These are phyloP conservation scores for honey bee (Apis mellifera) DNA, from an alignment of 1,140 invertebrate genomes.

Conservation along the genomic window DNA sequence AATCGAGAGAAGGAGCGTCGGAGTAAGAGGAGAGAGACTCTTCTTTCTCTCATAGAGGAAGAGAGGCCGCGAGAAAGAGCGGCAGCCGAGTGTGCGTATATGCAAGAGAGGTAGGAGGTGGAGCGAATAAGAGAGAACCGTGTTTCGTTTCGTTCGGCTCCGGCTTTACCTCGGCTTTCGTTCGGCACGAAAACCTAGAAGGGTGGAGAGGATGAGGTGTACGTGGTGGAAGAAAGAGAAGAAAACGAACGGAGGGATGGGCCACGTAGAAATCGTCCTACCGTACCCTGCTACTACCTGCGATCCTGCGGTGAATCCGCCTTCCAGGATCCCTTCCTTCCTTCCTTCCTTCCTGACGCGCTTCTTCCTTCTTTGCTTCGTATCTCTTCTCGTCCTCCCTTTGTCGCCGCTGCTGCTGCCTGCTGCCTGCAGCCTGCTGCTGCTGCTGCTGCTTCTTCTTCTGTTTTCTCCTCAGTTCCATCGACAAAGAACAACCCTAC, in stretches of 20 bases:
- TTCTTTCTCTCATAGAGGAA: not conserved
- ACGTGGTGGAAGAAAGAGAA: slow-evolving; percentile 62
- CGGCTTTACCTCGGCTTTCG: slow-evolving; percentile 68
- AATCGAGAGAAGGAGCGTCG: slow-evolving; percentile 20
- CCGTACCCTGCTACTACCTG: slow-evolving; percentile 67
- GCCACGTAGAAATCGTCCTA: slow-evolving; percentile 67
- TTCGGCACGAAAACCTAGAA: slow-evolving; percentile 71
- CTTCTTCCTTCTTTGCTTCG: slow-evolving; percentile 55
- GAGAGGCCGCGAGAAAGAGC: slow-evolving; percentile 24
- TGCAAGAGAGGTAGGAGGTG: slow-evolving; percentile 60
- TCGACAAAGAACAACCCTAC: slow-evolving; percentile 17
- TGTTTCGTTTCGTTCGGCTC: slow-evolving; percentile 75
- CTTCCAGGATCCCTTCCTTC: slow-evolving; percentile 66
- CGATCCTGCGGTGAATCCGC: slow-evolving; percentile 67
- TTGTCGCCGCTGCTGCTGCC: not conserved
- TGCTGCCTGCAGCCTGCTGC: not conserved
- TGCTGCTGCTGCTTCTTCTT: not conserved
- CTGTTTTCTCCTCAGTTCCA: not conserved
- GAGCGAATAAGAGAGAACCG: slow-evolving; percentile 70
- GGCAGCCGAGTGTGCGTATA: slow-evolving; percentile 28
- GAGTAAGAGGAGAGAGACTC: not conserved
- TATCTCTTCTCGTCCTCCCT: slow-evolving; percentile 8
- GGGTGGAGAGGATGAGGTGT: slow-evolving; percentile 43
- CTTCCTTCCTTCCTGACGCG: slow-evolving; percentile 64
- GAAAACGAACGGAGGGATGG: slow-evolving; percentile 65